Evolutionary conservation across 2,888 invertebrate species (phyloP).

Genomic region (Tetropium fuscum): DNA sequence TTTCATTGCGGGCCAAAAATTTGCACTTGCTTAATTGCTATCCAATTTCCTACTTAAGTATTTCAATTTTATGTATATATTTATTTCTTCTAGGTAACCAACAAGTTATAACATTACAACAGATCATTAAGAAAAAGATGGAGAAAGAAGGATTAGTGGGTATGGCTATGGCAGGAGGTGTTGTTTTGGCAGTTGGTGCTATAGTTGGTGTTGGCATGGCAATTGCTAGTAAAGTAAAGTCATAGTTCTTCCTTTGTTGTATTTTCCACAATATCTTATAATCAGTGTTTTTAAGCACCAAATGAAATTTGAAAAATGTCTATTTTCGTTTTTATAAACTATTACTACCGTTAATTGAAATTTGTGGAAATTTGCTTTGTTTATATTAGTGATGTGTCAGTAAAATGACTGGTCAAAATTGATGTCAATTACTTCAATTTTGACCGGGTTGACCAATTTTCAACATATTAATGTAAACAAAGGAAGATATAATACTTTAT

Average conservation of each 20-base stretch:
- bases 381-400: background rate
- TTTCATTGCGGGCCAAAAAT: too few species aligned
- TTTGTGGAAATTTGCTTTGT: background rate
- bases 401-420: background rate
- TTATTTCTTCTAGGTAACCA: slow-evolving; percentile 72
- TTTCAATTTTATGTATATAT: too few species aligned
- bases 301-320: slow-evolving; percentile 21
- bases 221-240: slow-evolving; percentile 67
- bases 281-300: slow-evolving; percentile 31
- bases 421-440: too few species aligned
- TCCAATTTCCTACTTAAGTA: too few species aligned
- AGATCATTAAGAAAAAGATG: slow-evolving; percentile 89
- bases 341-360: slow-evolving; percentile 4
- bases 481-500: background rate
- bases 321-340: slow-evolving; percentile 10
- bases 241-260: slow-evolving; percentile 40
- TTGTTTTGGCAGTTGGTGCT: slow-evolving; percentile 86
- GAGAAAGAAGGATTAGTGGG: slow-evolving; percentile 91
- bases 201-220: slow-evolving; percentile 88
- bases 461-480: slow-evolving; percentile 1
- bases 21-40: too few species aligned
- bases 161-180: slow-evolving; percentile 90
- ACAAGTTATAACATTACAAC: slow-evolving; percentile 80
- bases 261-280: slow-evolving; percentile 21
- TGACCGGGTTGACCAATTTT: too few species aligned